A percentile compares a stretch with the other conserved stretches of the same genome.
Conservation (phyloP, 2,888 invertebrate genomes). For the Machimus rusticus region DNA sequence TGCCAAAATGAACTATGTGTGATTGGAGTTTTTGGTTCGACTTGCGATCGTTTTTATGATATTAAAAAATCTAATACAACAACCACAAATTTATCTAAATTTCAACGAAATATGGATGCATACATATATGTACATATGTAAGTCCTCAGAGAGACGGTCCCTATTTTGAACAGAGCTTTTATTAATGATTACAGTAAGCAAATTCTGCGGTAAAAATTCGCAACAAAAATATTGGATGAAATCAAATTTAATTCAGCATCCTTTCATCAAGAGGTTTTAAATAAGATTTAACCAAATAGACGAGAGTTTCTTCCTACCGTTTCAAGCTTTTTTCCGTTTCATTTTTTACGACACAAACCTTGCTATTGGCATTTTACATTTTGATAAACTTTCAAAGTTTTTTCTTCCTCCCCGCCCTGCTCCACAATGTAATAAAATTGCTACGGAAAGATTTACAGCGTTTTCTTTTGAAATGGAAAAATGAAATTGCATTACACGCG, state of each 20-base stretch:
- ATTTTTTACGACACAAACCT: neutral
- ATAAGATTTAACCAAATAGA: neutral
- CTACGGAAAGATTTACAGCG: neutral
- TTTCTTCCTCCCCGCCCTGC: neutral
- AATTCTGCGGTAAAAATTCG: neutral
- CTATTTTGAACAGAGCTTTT: neutral
- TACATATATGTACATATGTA: too few relatives aligned
- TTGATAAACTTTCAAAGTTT: slow-evolving; percentile 11
- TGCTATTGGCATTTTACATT: neutral
- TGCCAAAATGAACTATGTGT: too few relatives aligned
- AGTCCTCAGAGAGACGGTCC: too few relatives aligned
- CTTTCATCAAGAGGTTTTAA: neutral
- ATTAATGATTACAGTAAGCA: neutral
- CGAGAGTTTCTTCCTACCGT: neutral
- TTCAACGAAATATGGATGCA: too few relatives aligned
- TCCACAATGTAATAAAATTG: neutral
- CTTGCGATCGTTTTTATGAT: too few relatives aligned
- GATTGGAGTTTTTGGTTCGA: too few relatives aligned
- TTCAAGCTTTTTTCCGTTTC: neutral
- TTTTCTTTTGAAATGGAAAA: slow-evolving; percentile 9
- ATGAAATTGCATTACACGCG: slow-evolving; percentile 9
- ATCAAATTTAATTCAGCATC: neutral
- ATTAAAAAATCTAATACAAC: too few relatives aligned
- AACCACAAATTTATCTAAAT: too few relatives aligned
- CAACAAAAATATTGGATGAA: neutral